phyloP scores from a whole-genome alignment of 2,113 vertebrate genomes.

The Brienomyrus brachyistius region DNA sequence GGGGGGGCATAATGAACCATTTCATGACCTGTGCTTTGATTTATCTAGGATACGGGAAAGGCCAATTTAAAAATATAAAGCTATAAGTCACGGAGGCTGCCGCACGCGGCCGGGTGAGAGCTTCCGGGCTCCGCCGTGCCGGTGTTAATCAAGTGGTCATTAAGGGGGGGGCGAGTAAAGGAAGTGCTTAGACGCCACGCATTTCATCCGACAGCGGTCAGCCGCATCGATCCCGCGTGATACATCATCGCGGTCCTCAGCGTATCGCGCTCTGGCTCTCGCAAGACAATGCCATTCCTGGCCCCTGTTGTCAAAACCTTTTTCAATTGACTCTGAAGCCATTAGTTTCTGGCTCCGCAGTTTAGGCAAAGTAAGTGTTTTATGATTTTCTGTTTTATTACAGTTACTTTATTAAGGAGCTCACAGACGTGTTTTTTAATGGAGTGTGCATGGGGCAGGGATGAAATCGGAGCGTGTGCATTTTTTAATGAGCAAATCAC shows the following conservation, averaged over 20 bases:
- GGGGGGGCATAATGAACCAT: slow-evolving; percentile 65
- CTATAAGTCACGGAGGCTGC: slow-evolving; percentile 50
- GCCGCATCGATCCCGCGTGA: slow-evolving; percentile 29
- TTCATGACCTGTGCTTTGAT: slow-evolving; percentile 74
- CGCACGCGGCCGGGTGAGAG: slow-evolving; percentile 4
- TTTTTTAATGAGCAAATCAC: background rate
- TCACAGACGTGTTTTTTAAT: background rate
- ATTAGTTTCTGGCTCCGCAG: background rate
- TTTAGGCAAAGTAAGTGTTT: background rate
- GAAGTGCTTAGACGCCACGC: slow-evolving; percentile 20
- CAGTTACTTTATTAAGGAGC: background rate
- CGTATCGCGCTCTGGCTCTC: slow-evolving; percentile 9
- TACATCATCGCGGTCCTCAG: background rate
- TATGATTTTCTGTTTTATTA: slow-evolving; percentile 7
- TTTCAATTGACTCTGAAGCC: slow-evolving; percentile 6
- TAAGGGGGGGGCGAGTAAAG: slow-evolving; percentile 25
- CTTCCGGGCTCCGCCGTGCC: slow-evolving; percentile 14
- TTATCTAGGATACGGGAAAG: slow-evolving; percentile 64
- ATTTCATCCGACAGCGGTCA: slow-evolving; percentile 21
- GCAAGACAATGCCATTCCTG: background rate
- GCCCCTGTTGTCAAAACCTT: background rate
- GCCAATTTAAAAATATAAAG: slow-evolving; percentile 61
- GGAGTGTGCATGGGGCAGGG: background rate
- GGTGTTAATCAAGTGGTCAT: slow-evolving; percentile 41
- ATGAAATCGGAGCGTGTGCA: background rate